Conservation (phyloP, 2,888 invertebrate genomes). For the Neoitamus cyanurus region DNA sequence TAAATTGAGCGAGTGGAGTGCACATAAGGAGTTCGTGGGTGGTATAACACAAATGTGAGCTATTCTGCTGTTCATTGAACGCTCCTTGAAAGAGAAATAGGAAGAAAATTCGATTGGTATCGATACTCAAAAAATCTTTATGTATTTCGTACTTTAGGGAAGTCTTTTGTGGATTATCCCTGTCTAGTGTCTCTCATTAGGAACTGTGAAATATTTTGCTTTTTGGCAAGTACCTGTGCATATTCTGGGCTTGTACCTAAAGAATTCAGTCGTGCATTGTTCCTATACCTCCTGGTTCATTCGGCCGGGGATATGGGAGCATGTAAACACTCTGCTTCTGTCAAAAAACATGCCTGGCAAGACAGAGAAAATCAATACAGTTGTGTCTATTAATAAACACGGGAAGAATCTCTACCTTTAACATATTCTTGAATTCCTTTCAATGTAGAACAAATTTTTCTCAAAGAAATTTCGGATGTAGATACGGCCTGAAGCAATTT, state of each 20-base stretch:
- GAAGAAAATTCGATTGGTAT: not conserved
- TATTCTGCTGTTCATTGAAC: not conserved
- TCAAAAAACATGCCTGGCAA: constrained; percentile 32
- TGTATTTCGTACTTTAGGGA: not conserved
- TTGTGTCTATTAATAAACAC: constrained; percentile 29
- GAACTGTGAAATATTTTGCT: not conserved
- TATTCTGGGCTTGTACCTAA: not conserved
- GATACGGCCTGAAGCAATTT: not conserved
- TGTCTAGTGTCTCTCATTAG: not conserved
- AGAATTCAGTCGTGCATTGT: not conserved
- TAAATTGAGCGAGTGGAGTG: not conserved
- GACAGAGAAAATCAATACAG: constrained; percentile 36
- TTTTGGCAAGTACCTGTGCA: not conserved
- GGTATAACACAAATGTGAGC: not conserved
- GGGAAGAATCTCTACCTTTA: constrained; percentile 7
- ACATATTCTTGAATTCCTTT: constrained; percentile 4
- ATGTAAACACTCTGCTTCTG: constrained; percentile 30
- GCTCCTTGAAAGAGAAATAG: not conserved
- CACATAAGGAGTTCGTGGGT: not conserved
- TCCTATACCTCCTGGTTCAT: not conserved
- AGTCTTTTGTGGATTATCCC: not conserved
- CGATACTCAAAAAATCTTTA: not conserved
- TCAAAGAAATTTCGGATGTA: not conserved
- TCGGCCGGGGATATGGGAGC: not conserved
- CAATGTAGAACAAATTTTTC: constrained; percentile 3